Percentiles rank a stretch among this genome's conserved stretches.
phyloP scores from a whole-genome alignment of 1,140 invertebrate species.

The Meteorus sp. region DNA sequence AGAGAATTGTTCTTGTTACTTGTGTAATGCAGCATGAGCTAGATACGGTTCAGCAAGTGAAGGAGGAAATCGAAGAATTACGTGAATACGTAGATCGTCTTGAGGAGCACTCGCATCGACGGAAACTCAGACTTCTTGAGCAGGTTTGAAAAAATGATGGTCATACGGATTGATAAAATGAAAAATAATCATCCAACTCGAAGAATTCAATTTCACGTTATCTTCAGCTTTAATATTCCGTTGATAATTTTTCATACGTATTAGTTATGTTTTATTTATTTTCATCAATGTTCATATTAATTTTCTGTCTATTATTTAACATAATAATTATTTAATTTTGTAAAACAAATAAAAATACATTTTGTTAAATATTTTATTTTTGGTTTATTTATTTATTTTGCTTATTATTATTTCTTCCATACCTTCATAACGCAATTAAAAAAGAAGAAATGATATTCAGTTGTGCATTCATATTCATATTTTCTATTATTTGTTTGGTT shows the following conservation, averaged over 20 bases:
- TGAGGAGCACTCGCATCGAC: conserved; percentile 83
- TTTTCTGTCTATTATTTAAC: conserved; percentile 24
- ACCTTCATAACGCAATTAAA: too few species aligned
- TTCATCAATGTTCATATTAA: not conserved
- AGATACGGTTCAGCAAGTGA: conserved; percentile 89
- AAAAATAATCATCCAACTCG: too few species aligned
- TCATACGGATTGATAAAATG: too few species aligned
- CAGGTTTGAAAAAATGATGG: conserved; percentile 68
- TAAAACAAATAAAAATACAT: not conserved
- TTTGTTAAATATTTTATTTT: not conserved
- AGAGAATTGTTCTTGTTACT: conserved; percentile 24
- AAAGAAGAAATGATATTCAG: conserved; percentile 2
- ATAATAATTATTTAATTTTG: conserved; percentile 8
- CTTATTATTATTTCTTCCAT: too few species aligned
- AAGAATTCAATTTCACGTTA: too few species aligned
- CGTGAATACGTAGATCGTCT: conserved; percentile 86
- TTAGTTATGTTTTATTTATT: too few species aligned
- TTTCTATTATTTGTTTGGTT: conserved; percentile 23
- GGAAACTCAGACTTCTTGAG: conserved; percentile 83
- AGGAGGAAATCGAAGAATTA: conserved; percentile 91
- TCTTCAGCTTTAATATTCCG: too few species aligned
- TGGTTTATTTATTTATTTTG: too few species aligned
- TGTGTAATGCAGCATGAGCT: conserved; percentile 69
- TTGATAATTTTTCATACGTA: too few species aligned
- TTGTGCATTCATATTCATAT: conserved; percentile 1